These are phyloP conservation scores for Melinopterus prodromus DNA, from an alignment of 2,888 invertebrate genomes.

Conservation along the genomic window DNA sequence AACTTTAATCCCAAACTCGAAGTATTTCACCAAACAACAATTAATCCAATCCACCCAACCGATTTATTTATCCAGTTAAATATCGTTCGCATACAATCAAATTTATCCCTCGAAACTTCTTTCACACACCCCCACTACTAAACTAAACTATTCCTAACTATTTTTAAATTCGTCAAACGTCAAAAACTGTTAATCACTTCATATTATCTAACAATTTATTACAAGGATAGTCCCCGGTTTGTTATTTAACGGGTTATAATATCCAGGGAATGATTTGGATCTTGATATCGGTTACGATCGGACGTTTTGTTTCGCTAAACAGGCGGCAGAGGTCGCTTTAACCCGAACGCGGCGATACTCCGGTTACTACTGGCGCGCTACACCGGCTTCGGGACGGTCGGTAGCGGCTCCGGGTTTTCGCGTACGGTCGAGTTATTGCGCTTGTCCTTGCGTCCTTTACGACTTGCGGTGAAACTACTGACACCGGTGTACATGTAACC, in stretches of 20 bases:
- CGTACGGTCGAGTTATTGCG: constrained; percentile 13
- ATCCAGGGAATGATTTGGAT: neutral
- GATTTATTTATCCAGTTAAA: neutral
- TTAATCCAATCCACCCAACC: neutral
- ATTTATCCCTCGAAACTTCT: neutral
- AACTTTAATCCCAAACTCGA: neutral
- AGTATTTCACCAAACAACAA: neutral
- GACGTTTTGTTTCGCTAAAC: neutral
- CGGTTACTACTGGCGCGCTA: neutral
- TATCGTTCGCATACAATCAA: neutral
- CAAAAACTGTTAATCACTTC: neutral
- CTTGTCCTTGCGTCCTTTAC: constrained; percentile 8
- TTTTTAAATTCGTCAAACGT: neutral
- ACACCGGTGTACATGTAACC: neutral
- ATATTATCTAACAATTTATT: neutral
- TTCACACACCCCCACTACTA: neutral
- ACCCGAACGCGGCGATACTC: neutral
- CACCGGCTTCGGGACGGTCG: constrained; percentile 4
- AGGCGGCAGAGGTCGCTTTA: neutral
- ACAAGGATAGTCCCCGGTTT: neutral
- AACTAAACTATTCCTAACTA: neutral
- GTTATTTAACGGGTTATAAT: neutral
- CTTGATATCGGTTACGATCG: neutral
- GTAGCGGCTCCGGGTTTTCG: neutral
- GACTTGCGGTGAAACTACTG: neutral